Evolutionary conservation across 2,888 invertebrate species (phyloP).

Genomic region (Pachydiplax longipennis): DNA sequence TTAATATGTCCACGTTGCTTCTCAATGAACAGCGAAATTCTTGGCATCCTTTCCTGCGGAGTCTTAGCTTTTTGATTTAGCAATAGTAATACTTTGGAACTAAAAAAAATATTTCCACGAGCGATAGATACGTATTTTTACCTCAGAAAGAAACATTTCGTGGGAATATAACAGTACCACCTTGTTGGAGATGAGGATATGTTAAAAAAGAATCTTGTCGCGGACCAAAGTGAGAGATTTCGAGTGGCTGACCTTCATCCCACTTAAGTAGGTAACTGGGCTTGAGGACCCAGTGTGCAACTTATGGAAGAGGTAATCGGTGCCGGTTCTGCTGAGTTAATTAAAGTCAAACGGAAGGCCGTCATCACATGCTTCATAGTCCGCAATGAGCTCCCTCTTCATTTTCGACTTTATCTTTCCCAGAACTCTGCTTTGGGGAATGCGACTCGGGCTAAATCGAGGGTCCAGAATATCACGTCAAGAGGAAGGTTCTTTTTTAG

Average conservation of each 20-base stretch:
- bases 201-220: background rate
- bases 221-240: background rate
- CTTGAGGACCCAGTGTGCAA: background rate
- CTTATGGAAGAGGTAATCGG: background rate
- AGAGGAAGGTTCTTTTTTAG: no score
- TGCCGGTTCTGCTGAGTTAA: background rate
- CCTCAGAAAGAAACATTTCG: no score
- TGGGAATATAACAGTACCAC: background rate
- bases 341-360: background rate
- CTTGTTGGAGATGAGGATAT: background rate
- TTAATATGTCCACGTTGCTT: no score
- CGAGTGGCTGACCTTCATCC: background rate
- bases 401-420: background rate
- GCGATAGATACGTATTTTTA: no score
- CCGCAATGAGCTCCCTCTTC: background rate
- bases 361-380: background rate
- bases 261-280: background rate
- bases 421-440: background rate
- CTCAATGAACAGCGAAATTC: no score
- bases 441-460: background rate
- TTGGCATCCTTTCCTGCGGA: no score
- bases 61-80: no score
- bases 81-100: no score
- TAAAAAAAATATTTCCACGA: no score
- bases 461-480: no score